These are phyloP conservation scores for Oikopleura albicans DNA, from an alignment of 23 tunicate genomes.

Conservation along the genomic window DNA sequence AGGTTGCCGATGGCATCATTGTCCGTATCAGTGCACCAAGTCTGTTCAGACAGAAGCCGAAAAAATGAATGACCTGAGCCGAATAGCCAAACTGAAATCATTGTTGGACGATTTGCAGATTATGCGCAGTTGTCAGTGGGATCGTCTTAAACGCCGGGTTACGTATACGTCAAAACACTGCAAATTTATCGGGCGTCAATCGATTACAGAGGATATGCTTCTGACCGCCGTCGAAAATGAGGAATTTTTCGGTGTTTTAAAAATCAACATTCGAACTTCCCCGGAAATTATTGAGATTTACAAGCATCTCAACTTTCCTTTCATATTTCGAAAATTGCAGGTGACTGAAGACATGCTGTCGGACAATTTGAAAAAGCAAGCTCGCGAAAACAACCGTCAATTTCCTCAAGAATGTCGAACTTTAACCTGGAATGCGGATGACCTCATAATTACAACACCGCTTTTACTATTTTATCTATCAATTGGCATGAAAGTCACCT, in stretches of 20 bases:
- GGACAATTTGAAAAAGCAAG: not conserved
- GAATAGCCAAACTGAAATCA: no score
- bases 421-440: not conserved
- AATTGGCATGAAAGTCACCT: not conserved
- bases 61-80: no score
- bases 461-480: not conserved
- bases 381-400: not conserved
- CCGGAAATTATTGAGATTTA: not conserved
- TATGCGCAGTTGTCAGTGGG: no score
- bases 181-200: not conserved
- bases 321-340: not conserved
- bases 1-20: no score
- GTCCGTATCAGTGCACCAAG: no score
- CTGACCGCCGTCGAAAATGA: not conserved
- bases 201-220: not conserved
- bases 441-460: not conserved
- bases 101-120: no score
- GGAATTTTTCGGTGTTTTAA: not conserved
- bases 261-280: not conserved
- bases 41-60: no score
- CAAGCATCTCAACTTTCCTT: not conserved
- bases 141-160: no score
- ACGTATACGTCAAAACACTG: not conserved
- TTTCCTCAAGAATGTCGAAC: not conserved
- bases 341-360: not conserved